Percentiles rank a stretch among this genome's conserved stretches.
Evolutionary conservation across 2,797 vertebrate species (phyloP).

Genomic region (Gephyroberyx darwinii): DNA sequence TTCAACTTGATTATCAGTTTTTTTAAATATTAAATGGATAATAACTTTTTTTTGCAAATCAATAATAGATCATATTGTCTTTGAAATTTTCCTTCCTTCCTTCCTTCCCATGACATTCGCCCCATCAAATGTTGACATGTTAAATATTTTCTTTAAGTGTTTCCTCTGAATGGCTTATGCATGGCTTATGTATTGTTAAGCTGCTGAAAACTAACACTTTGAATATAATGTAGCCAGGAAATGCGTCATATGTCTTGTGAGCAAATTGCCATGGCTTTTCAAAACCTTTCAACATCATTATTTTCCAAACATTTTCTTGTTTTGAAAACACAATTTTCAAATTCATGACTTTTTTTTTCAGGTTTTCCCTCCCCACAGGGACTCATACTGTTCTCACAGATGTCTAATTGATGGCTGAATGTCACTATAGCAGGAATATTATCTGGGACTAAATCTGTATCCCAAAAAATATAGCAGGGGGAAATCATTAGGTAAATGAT

Average conservation of each 20-base stretch:
- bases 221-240: too few relatives aligned
- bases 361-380: background rate
- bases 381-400: background rate
- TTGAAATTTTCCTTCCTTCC: too few relatives aligned
- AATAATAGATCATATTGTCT: too few relatives aligned
- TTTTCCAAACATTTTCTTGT: background rate
- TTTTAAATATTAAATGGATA: background rate
- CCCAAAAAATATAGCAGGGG: constrained; percentile 5
- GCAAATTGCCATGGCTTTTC: background rate
- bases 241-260: background rate
- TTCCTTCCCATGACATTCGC: background rate
- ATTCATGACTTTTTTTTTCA: background rate
- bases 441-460: background rate
- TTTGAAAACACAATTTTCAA: constrained; percentile 2
- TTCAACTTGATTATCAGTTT: background rate
- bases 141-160: background rate
- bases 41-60: too few relatives aligned
- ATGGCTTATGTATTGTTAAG: background rate
- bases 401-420: background rate
- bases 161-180: background rate
- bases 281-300: background rate
- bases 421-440: constrained; percentile 14
- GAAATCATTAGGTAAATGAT: background rate
- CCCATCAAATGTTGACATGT: background rate
- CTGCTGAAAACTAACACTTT: too few relatives aligned